A percentile compares a stretch with the other conserved stretches of the same genome.
phyloP scores from a whole-genome alignment of 2,113 vertebrate species.

The Bufo gargarizans region DNA sequence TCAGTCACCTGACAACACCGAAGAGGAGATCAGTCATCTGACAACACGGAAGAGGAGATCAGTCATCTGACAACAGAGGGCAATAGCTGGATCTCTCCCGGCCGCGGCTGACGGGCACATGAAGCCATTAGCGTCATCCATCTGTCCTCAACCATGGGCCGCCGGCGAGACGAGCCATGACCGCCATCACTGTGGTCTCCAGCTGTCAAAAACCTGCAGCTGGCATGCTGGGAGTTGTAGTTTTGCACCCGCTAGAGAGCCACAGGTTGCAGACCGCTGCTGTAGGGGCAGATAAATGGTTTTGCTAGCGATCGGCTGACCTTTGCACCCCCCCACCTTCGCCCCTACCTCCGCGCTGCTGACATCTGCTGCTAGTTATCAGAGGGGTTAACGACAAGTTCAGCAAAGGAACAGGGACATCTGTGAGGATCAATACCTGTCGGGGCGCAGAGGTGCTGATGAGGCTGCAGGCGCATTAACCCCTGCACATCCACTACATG shows the following conservation, averaged over 20 bases:
- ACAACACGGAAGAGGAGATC: background rate
- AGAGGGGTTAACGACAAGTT: conserved; percentile 38
- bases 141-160: background rate
- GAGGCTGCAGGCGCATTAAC: background rate
- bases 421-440: conserved; percentile 49
- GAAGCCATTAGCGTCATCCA: background rate
- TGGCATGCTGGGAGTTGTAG: too few relatives aligned
- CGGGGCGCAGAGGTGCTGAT: conserved; percentile 36
- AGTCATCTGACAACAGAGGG: background rate
- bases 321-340: background rate
- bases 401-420: conserved; percentile 24
- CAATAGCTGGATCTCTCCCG: background rate
- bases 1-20: too few relatives aligned
- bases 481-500: background rate
- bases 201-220: too few relatives aligned
- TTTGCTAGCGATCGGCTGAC: background rate
- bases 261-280: too few relatives aligned
- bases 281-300: background rate
- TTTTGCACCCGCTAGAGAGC: too few relatives aligned
- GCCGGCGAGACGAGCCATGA: conserved; percentile 2
- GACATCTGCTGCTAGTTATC: conserved; percentile 39
- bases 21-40: too few relatives aligned
- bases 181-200: background rate
- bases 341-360: background rate
- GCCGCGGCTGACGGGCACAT: background rate